phyloP scores from a whole-genome alignment of 2,888 invertebrate species.

The Pachymerium ferrugineum region DNA sequence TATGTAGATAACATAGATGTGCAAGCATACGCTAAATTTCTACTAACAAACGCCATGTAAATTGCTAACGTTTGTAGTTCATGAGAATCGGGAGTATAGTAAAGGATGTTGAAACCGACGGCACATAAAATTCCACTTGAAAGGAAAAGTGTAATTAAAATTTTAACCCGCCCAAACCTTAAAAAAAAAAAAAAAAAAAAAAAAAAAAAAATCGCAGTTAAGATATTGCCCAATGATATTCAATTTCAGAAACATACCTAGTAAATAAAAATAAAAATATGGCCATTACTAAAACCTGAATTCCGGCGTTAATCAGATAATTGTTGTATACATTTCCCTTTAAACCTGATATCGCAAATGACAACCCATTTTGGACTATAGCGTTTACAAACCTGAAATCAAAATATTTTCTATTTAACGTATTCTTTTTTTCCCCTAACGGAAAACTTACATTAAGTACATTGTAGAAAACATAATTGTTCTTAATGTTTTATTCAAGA shows the following conservation, averaged over 20 bases:
- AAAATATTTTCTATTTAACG: neutral
- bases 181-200: neutral
- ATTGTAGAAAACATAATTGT: neutral
- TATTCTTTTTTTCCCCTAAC: neutral
- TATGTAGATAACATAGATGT: neutral
- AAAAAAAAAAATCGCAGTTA: too few species aligned
- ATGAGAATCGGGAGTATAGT: neutral
- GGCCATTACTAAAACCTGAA: neutral
- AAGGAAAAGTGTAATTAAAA: neutral
- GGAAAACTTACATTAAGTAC: neutral
- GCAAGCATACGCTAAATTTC: neutral
- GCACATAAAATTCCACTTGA: neutral
- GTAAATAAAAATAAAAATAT: neutral
- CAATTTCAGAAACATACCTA: neutral
- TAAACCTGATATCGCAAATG: neutral
- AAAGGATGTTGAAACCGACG: neutral
- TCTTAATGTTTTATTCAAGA: neutral
- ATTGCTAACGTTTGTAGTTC: neutral
- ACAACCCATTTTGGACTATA: neutral
- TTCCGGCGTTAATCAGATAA: conserved; percentile 7
- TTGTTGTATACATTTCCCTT: neutral
- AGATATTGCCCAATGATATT: too few species aligned
- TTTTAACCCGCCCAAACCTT: conserved; percentile 1
- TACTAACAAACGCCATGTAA: neutral
- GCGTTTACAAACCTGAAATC: neutral